Conservation (phyloP, 2,888 invertebrate genomes). For the Papilio protenor region DNA sequence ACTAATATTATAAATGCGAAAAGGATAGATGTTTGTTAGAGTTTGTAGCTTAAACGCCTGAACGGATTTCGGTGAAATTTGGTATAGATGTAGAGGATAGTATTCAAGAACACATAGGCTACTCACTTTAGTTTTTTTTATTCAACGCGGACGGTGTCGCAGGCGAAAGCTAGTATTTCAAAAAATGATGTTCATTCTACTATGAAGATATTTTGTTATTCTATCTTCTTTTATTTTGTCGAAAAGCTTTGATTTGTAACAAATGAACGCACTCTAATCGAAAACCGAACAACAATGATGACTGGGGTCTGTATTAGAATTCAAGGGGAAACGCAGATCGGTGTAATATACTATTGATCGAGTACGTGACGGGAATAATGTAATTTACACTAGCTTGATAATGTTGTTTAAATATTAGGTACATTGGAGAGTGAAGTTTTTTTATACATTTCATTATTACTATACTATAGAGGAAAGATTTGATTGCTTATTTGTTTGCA, state of each 20-base stretch:
- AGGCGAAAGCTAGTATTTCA: neutral
- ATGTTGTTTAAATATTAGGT: slow-evolving; percentile 16
- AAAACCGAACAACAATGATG: slow-evolving; percentile 21
- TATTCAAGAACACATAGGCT: too few relatives aligned
- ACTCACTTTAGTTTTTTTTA: too few relatives aligned
- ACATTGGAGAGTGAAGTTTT: neutral
- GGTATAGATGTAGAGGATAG: too few relatives aligned
- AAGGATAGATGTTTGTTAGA: too few relatives aligned
- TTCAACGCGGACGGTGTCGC: too few relatives aligned
- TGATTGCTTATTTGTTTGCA: too few relatives aligned
- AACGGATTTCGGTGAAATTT: too few relatives aligned
- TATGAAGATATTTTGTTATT: neutral
- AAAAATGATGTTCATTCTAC: neutral
- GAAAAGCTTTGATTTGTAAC: neutral
- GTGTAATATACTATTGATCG: slow-evolving; percentile 9
- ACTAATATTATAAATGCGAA: too few relatives aligned
- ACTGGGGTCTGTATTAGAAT: neutral
- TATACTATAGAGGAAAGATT: too few relatives aligned
- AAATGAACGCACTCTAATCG: slow-evolving; percentile 15
- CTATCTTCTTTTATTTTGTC: neutral
- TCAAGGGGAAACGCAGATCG: slow-evolving; percentile 17
- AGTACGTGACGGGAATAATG: neutral
- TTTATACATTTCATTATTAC: neutral
- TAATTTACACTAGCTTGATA: slow-evolving; percentile 3
- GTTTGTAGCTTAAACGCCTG: too few relatives aligned